Evolutionary conservation across 2,797 vertebrate genomes (phyloP).

Genomic region (Characodon lateralis): DNA sequence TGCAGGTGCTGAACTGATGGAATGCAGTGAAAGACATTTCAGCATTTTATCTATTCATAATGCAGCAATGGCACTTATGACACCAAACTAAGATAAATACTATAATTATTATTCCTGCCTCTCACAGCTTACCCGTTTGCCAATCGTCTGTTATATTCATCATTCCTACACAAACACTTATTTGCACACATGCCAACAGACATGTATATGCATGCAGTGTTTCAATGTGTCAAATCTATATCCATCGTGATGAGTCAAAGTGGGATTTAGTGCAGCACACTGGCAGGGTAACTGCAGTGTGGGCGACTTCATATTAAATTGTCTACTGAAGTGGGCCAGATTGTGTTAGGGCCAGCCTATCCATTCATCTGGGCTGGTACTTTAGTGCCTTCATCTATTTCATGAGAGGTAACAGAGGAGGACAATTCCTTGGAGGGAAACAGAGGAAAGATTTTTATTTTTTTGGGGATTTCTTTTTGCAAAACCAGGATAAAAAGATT

Average conservation of each 20-base stretch:
- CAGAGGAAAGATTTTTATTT: background rate
- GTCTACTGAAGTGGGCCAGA: slow-evolving; percentile 75
- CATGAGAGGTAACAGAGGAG: slow-evolving; percentile 38
- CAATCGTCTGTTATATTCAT: slow-evolving; percentile 66
- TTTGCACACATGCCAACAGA: slow-evolving; percentile 26
- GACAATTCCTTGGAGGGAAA: slow-evolving; percentile 21
- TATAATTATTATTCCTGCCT: slow-evolving; percentile 72
- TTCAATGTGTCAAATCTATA: slow-evolving; percentile 64
- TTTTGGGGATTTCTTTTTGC: background rate
- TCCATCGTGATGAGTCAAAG: slow-evolving; percentile 73
- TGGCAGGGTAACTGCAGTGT: slow-evolving; percentile 57
- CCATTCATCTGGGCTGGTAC: slow-evolving; percentile 73
- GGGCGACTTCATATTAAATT: slow-evolving; percentile 74
- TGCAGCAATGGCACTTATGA: slow-evolving; percentile 63
- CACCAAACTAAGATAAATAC: slow-evolving; percentile 78
- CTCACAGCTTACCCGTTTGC: slow-evolving; percentile 68
- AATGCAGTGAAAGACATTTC: slow-evolving; percentile 57
- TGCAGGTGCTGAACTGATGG: slow-evolving; percentile 62
- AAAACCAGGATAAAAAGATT: slow-evolving; percentile 5
- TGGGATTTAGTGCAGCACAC: slow-evolving; percentile 70
- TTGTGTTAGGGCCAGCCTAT: slow-evolving; percentile 70
- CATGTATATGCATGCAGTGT: slow-evolving; percentile 25
- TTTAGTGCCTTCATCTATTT: slow-evolving; percentile 66
- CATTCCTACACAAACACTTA: slow-evolving; percentile 55
- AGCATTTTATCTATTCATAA: slow-evolving; percentile 64